These are phyloP conservation scores for Pinna nobilis DNA, from an alignment of 1,140 invertebrate genomes.

Conservation along the genomic window DNA sequence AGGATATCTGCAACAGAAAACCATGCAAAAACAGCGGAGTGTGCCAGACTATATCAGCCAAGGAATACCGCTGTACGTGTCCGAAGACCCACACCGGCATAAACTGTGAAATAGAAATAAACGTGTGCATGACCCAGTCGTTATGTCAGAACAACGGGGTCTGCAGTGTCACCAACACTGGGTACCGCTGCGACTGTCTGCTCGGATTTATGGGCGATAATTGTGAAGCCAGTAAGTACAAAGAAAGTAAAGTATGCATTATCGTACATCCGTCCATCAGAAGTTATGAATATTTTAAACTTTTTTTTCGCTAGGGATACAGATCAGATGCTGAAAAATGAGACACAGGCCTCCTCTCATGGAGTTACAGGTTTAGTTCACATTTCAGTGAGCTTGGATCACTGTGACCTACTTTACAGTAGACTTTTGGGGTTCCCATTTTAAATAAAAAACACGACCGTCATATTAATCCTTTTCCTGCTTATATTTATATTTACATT, in stretches of 20 bases:
- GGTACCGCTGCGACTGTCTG: conserved; percentile 86
- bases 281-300: background rate
- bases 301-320: too few species aligned
- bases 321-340: too few species aligned
- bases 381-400: too few species aligned
- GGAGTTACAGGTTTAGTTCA: too few species aligned
- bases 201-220: conserved; percentile 84
- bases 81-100: conserved; percentile 74
- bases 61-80: conserved; percentile 78
- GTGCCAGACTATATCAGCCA: conserved; percentile 73
- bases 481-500: too few species aligned
- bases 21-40: conserved; percentile 79
- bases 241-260: conserved; percentile 1
- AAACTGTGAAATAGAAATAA: conserved; percentile 82
- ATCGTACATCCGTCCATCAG: background rate
- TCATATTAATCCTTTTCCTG: background rate
- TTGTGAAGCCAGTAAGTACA: conserved; percentile 80
- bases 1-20: conserved; percentile 75
- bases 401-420: too few species aligned
- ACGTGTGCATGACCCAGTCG: conserved; percentile 79
- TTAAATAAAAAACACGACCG: background rate
- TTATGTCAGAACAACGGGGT: conserved; percentile 89
- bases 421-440: background rate
- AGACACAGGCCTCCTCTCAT: background rate
- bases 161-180: conserved; percentile 73